Evolutionary conservation across 1,140 invertebrate species (phyloP).

Genomic region (Aphis gossypii): DNA sequence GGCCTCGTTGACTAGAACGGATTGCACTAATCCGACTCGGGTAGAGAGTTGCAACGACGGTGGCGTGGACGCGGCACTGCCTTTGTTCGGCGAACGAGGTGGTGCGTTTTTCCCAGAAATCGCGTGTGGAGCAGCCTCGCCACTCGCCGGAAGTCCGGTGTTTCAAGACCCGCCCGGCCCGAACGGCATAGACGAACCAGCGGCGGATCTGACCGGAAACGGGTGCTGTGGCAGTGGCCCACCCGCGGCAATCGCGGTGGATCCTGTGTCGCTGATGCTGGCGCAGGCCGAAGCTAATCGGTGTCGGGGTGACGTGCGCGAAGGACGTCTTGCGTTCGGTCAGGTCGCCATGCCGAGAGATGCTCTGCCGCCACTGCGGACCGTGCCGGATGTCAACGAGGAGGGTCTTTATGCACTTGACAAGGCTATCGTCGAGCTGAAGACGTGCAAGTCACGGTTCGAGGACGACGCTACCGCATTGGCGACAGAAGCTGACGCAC

Average conservation of each 20-base stretch:
- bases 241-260: background rate
- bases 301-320: background rate
- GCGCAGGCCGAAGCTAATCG: conserved; percentile 20
- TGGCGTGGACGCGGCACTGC: background rate
- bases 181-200: background rate
- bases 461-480: background rate
- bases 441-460: conserved; percentile 22
- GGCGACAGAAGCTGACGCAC: background rate
- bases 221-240: background rate
- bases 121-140: background rate
- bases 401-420: conserved; percentile 13
- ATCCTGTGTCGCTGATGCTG: conserved; percentile 25
- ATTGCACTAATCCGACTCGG: too few species aligned
- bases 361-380: background rate
- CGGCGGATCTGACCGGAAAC: background rate
- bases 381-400: background rate
- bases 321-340: background rate
- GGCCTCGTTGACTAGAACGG: background rate
- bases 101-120: conserved; percentile 26
- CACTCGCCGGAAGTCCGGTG: background rate
- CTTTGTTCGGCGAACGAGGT: background rate
- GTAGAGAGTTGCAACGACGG: background rate
- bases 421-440: background rate
- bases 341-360: conserved; percentile 7
- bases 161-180: background rate